Evolutionary conservation across 1,140 invertebrate species (phyloP).

Genomic region (Cryptotermes secundus): DNA sequence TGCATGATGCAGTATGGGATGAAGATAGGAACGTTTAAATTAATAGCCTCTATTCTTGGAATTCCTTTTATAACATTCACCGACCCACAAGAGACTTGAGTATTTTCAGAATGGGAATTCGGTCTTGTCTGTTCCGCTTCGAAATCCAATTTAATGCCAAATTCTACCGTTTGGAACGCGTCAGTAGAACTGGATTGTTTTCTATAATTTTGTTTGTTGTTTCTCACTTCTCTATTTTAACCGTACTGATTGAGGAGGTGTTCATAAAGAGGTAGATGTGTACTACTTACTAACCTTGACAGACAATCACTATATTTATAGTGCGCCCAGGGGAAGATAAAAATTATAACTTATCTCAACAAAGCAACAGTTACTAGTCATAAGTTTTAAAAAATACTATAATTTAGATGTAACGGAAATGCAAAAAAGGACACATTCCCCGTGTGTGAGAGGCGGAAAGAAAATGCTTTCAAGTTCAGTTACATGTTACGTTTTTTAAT

Average conservation of each 20-base stretch:
- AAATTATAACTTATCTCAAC: background rate
- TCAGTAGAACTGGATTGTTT: background rate
- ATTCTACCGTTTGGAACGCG: background rate
- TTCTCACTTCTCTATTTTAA: background rate
- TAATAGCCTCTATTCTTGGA: background rate
- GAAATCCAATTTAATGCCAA: slow-evolving; percentile 5
- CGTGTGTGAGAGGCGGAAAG: background rate
- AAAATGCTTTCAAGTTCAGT: too few relatives aligned
- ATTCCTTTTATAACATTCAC: background rate
- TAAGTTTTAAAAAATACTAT: background rate
- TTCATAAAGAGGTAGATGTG: background rate
- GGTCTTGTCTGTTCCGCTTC: background rate
- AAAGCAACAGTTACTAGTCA: background rate
- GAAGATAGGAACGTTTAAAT: background rate
- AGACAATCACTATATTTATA: slow-evolving; percentile 11
- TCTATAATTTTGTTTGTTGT: background rate
- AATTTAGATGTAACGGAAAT: background rate
- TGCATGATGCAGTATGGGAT: background rate
- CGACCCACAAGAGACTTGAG: background rate
- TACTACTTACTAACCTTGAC: background rate
- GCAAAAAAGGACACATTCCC: background rate
- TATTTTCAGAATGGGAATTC: background rate
- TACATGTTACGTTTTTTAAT: too few relatives aligned
- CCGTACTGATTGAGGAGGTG: too few relatives aligned
- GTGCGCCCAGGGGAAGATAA: background rate